These are phyloP conservation scores for Chelonus formosanus DNA, from an alignment of 2,888 invertebrate genomes.

Conservation along the genomic window DNA sequence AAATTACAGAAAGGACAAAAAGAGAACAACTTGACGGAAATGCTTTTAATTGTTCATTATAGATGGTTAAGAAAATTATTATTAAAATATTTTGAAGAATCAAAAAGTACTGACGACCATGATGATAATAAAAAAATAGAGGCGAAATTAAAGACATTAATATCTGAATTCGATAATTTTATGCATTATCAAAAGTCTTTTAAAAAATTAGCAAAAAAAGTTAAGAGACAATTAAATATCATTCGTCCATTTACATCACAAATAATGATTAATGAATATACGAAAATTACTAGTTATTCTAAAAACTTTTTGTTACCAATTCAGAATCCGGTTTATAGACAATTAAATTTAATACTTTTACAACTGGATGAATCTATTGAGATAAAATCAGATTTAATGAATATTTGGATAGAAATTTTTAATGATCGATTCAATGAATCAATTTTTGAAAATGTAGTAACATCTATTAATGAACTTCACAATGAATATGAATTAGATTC, in stretches of 20 bases:
- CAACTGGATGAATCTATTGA: conserved; percentile 41
- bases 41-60: conserved; percentile 73
- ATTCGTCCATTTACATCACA: conserved; percentile 52
- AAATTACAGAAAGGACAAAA: conserved; percentile 42
- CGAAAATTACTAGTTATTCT: conserved; percentile 36
- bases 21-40: conserved; percentile 43
- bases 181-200: conserved; percentile 49
- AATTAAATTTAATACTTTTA: conserved; percentile 46
- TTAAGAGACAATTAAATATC: conserved; percentile 46
- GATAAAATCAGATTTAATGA: conserved; percentile 42
- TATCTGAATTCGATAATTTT: conserved; percentile 42
- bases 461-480: conserved; percentile 41
- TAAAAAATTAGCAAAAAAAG: conserved; percentile 50
- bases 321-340: conserved; percentile 12
- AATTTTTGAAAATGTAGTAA: background rate
- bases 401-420: conserved; percentile 48
- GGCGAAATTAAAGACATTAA: conserved; percentile 52
- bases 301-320: background rate
- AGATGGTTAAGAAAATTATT: conserved; percentile 76
- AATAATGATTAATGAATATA: conserved; percentile 39
- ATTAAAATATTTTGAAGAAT: conserved; percentile 66
- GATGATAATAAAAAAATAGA: conserved; percentile 43
- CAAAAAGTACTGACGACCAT: conserved; percentile 35
- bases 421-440: conserved; percentile 40
- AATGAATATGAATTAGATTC: conserved; percentile 39